Percentiles rank a stretch among this genome's conserved stretches.
Conservation (phyloP, 2,888 invertebrate genomes). For the Tyria jacobaeae region DNA sequence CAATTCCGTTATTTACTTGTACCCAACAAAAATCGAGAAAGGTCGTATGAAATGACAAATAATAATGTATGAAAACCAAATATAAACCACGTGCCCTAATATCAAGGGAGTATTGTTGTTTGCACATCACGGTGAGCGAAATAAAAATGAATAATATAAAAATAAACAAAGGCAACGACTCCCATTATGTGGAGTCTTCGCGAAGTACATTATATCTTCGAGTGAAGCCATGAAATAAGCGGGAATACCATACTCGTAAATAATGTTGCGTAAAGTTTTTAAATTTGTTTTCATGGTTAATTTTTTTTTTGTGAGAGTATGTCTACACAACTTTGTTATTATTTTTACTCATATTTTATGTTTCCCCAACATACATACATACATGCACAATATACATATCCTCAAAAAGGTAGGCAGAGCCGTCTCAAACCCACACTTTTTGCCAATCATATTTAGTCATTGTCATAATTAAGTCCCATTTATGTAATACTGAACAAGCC, state of each 20-base stretch:
- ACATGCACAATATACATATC: too few relatives aligned
- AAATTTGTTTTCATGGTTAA: slow-evolving; percentile 3
- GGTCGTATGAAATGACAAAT: slow-evolving; percentile 44
- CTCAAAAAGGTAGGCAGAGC: too few relatives aligned
- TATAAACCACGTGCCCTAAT: slow-evolving; percentile 37
- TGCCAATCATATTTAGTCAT: too few relatives aligned
- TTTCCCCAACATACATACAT: too few relatives aligned
- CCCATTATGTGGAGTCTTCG: slow-evolving; percentile 64
- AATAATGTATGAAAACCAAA: slow-evolving; percentile 44
- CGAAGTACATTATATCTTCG: slow-evolving; percentile 65
- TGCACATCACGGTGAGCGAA: slow-evolving; percentile 54
- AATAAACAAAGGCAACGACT: slow-evolving; percentile 66
- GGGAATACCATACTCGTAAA: slow-evolving; percentile 3
- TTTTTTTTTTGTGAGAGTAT: too few relatives aligned
- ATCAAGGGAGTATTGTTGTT: slow-evolving; percentile 50
- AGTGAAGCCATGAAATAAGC: slow-evolving; percentile 45
- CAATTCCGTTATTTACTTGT: slow-evolving; percentile 39
- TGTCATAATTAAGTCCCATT: too few relatives aligned
- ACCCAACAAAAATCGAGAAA: slow-evolving; percentile 34
- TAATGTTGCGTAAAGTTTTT: background rate
- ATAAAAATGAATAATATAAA: slow-evolving; percentile 62
- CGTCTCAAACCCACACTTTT: too few relatives aligned
- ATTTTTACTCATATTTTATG: too few relatives aligned
- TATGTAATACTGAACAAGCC: too few relatives aligned
- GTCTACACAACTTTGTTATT: too few relatives aligned